phyloP scores from a whole-genome alignment of 2,888 invertebrate genomes.

The Tolmerus cingulatus region DNA sequence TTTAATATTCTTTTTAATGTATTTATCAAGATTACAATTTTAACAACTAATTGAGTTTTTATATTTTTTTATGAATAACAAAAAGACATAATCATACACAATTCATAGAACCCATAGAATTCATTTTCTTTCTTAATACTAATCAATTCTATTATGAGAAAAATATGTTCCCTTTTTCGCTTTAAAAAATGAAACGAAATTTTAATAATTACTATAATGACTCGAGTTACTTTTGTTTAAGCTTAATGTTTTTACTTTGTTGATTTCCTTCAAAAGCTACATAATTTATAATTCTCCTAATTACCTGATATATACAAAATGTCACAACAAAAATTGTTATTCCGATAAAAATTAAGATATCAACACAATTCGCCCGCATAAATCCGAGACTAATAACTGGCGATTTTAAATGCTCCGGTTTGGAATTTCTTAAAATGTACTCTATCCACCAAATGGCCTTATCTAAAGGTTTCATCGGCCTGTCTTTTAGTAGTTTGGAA shows the following conservation, averaged over 20 bases:
- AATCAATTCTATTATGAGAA: no score
- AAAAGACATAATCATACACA: no score
- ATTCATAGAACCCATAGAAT: no score
- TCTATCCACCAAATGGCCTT: slow-evolving; percentile 71
- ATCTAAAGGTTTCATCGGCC: slow-evolving; percentile 66
- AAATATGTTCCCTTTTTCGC: no score
- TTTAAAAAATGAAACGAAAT: no score
- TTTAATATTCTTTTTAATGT: no score
- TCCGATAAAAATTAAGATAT: slow-evolving; percentile 18
- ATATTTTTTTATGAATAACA: no score
- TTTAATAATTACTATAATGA: neutral
- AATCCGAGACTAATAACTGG: slow-evolving; percentile 62
- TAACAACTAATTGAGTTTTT: no score
- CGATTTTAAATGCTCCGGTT: slow-evolving; percentile 64
- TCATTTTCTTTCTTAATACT: no score
- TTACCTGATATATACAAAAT: neutral
- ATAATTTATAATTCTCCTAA: neutral
- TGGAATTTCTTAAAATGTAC: slow-evolving; percentile 66
- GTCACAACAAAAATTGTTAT: neutral
- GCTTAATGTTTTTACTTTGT: neutral
- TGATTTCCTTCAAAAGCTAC: neutral
- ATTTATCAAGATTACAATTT: no score
- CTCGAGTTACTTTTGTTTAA: neutral
- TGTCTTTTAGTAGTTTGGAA: slow-evolving; percentile 64
- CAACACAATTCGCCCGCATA: slow-evolving; percentile 62